Base-by-base conservation (phyloP, 2,888 invertebrate species). In the Geotrupes spiniger region DNA sequence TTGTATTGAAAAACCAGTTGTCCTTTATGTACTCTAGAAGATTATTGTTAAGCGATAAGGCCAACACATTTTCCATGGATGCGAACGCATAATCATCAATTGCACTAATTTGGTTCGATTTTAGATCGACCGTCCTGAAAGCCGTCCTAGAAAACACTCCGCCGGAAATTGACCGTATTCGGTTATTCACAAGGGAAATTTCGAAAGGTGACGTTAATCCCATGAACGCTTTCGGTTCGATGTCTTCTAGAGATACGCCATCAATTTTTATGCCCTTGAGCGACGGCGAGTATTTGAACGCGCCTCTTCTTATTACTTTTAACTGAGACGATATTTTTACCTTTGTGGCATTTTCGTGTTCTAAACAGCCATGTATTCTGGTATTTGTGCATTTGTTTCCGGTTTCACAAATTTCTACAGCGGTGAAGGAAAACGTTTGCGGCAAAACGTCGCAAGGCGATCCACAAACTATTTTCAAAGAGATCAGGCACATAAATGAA, bases 1-100 rank as follows among this genome's bases (percentile, higher is more conserved):
- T 15, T 4, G 43, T 36, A 1, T 10, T 26, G n/a, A 5, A 14
- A 43, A 43, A 43, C 43, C 43, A 43, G 15, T n/a, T 12, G 2
- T 26, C 15, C 8, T 25, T 16, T 33, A 43, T 36, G 9, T 36
- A n/a, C 4, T 2, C 8, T 12, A 43, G 16, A 2, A 10, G 29
- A 28, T 41, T 41, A 9, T 28, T 11, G 21, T 28, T 31, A 11
- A 41, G 11, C 12, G 29, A 16, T n/a, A 41, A 17, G n/a, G 31
- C 11, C 1, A 11, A 2, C 29, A 41, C 12, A 16, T 31, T 15
- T 17, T 14, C 9, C 41, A 41, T 41, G 17, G 15, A 17, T 31
- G 17, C 29, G 10, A 41, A 41, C 3, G 41, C 41, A 15, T 29
- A 41, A 29, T 41, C 31, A n/a, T 21, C 41, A 6, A 41, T 41